These are phyloP conservation scores for Xenentodon cancila DNA, from an alignment of 2,797 vertebrate genomes.

Conservation along the genomic window DNA sequence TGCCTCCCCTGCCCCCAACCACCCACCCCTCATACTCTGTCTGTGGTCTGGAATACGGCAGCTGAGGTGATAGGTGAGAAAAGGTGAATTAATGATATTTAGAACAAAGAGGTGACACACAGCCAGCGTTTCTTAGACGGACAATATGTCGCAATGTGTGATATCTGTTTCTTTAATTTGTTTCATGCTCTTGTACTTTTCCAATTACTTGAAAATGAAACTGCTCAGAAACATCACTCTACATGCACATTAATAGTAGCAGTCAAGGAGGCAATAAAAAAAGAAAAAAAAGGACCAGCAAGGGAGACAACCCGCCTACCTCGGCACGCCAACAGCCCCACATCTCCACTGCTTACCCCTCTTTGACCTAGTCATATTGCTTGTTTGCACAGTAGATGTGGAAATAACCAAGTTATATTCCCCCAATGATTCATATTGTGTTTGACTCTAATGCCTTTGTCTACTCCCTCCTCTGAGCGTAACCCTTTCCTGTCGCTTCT, in stretches of 20 bases:
- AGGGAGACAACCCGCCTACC: slow-evolving; percentile 2
- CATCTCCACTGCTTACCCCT: slow-evolving; percentile 20
- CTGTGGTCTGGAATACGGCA: slow-evolving; percentile 43
- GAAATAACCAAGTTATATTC: slow-evolving; percentile 50
- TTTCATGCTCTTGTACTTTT: slow-evolving; percentile 6
- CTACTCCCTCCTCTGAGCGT: slow-evolving; percentile 29
- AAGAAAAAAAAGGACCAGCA: slow-evolving; percentile 5
- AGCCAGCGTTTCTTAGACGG: slow-evolving; percentile 8
- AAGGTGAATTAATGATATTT: slow-evolving; percentile 47
- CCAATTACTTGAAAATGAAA: neutral
- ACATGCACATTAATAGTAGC: slow-evolving; percentile 37
- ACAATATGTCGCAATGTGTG: slow-evolving; percentile 33
- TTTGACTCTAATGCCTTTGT: slow-evolving; percentile 51
- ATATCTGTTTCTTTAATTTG: slow-evolving; percentile 15
- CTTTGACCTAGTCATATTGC: slow-evolving; percentile 61
- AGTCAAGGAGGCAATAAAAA: neutral
- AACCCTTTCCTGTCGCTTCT: slow-evolving; percentile 50
- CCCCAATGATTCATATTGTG: slow-evolving; percentile 46
- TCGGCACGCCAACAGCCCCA: neutral
- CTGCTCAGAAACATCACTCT: slow-evolving; percentile 14
- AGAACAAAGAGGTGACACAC: slow-evolving; percentile 20
- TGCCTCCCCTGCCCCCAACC: slow-evolving; percentile 51
- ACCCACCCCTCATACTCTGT: slow-evolving; percentile 11
- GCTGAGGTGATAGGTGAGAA: slow-evolving; percentile 45
- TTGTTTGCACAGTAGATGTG: slow-evolving; percentile 67